Base-by-base conservation (phyloP, 1,140 invertebrate genomes). In the Chelonus insularis region DNA sequence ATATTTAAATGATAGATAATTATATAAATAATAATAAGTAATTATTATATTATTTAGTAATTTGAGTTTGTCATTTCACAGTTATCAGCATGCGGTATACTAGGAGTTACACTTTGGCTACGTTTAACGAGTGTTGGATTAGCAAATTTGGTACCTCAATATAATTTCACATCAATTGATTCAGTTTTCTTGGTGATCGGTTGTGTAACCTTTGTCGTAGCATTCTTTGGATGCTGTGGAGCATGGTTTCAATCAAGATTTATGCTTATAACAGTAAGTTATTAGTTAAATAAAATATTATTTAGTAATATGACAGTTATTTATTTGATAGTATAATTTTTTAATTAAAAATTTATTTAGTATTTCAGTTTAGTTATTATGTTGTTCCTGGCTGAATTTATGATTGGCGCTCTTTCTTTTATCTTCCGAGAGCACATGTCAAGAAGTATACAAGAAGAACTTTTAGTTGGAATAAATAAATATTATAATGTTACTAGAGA, bases 351-450 rank as follows among this genome's bases (percentile, higher is more conserved):
- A n/a, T n/a, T n/a, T n/a, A n/a, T 85, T 52, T 77, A 94, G 92
- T 95, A 94, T 79, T 93, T 95, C 74, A 86, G 88, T 57, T 76
- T 93, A 68, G 89, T 94, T n/a, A 86, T 92, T 45, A 76, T 92
- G 41, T 84, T 93, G 63, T 91, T 94, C 77, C 82, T 91, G 58
- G 84, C 89, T 59, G 91, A 94, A 73, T 89, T 94, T 60, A 84
- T 90, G 63, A 81, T 90, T 14, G 92, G 90, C 37, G 87, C 88
- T 2, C 80, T 93, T 25, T 89, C 88, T 6, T 93, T 94, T 71
- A 83, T 91, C 41, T 92, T 91, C 74, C 85, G 90, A 58, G 86
- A 89, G 60, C 84, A 87, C 45, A 79, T 94, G 9, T 84, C 84
- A 16, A 82, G 83, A 18, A 86, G 84, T 5, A 66, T 93, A 60